A percentile compares a stretch with the other conserved stretches of the same genome.
Conservation (phyloP, 2,113 vertebrate species). For the Muntiacus muntjak region DNA sequence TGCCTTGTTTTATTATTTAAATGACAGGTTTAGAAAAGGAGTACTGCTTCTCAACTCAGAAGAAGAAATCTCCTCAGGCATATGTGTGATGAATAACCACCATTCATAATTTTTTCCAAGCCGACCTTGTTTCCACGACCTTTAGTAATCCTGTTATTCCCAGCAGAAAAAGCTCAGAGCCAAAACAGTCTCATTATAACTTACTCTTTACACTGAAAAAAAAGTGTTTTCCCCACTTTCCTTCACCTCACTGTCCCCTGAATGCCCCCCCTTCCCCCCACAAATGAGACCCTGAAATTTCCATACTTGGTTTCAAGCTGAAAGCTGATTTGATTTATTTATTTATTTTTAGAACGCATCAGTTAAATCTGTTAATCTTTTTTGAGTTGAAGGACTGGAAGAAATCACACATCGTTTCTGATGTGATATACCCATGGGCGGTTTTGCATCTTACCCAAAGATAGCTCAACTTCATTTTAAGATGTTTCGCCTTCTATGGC, state of each 20-base stretch:
- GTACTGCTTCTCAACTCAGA: background rate
- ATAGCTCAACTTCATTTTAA: conserved; percentile 65
- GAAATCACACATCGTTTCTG: conserved; percentile 72
- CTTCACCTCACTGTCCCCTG: background rate
- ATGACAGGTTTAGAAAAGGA: background rate
- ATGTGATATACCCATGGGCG: conserved; percentile 69
- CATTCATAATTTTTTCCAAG: conserved; percentile 37
- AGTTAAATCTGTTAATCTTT: conserved; percentile 72
- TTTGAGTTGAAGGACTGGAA: conserved; percentile 70
- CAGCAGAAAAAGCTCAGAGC: background rate
- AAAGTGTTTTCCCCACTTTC: background rate
- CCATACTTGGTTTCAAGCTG: conserved; percentile 42
- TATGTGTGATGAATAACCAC: background rate
- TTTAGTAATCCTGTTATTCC: conserved; percentile 2
- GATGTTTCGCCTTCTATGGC: conserved; percentile 66
- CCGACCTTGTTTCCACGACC: conserved; percentile 9
- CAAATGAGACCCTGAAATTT: background rate
- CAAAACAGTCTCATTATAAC: background rate
- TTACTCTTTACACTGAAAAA: background rate
- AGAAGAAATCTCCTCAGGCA: background rate
- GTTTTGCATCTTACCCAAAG: conserved; percentile 70
- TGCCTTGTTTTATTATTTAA: background rate
- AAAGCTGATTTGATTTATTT: conserved; percentile 64
- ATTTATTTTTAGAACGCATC: conserved; percentile 68
- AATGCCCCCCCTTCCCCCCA: too few species aligned